Conservation (phyloP, 2,113 vertebrate species). For the Aleadryas rufinucha region DNA sequence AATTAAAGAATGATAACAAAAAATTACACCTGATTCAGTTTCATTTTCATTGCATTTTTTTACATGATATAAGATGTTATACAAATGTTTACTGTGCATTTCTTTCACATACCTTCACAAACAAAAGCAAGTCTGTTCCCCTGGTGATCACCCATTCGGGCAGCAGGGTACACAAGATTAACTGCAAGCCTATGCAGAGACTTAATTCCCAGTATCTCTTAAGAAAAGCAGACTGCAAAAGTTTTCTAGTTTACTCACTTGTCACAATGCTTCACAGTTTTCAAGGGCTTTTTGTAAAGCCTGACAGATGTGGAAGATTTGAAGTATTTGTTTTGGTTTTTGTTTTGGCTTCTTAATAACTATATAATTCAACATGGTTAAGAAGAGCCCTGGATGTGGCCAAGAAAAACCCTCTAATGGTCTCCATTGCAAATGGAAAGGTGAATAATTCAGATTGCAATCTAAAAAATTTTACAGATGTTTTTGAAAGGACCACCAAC, state of each 20-base stretch:
- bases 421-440: not conserved
- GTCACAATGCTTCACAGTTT: not conserved
- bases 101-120: not conserved
- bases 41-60: not conserved
- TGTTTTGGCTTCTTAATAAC: not conserved
- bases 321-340: not conserved
- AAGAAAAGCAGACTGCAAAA: not conserved
- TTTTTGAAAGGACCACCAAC: not conserved
- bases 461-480: not conserved
- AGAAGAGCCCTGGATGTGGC: not conserved
- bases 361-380: not conserved
- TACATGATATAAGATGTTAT: not conserved
- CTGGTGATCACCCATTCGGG: not conserved
- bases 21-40: not conserved
- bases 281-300: not conserved
- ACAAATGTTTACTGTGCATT: not conserved
- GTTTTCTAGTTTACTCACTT: not conserved
- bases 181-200: not conserved
- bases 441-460: not conserved
- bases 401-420: not conserved
- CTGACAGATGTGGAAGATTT: not conserved
- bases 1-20: constrained; percentile 38
- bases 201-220: not conserved
- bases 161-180: not conserved
- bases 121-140: not conserved